Evolutionary conservation across 1,140 invertebrate species (phyloP), one percentile per base, ranked within the genome.

Genomic region (Physella acuta): DNA sequence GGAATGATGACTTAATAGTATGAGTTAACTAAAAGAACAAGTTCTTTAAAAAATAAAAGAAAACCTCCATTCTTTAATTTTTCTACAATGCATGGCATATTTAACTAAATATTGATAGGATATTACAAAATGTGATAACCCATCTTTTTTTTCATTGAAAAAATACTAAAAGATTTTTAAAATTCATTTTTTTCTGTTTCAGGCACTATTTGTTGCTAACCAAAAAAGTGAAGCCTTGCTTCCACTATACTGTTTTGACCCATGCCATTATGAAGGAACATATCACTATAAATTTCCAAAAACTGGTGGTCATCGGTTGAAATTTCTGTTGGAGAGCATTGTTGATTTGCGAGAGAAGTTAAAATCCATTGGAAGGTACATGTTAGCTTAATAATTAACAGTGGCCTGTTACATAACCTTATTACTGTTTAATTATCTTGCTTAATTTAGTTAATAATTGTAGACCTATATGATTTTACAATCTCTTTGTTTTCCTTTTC

Each of bases 171-270:
- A 16, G 20, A 0, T 24, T 44, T 67, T 14, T 55, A 14, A 5
- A 20, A 24, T 5, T 14, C 58, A 24, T 39, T 31, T 37, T 58
- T 51, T 0, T 37, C 0, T 20, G n/a, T 62, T 36, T 52, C 70
- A 80, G 76, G 71, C 71, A 24, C 64, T 79, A 4, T 68, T 71
- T 11, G 76, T 72, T 69, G 72, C 70, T 20, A 62, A 67, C 30
- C 75, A 63, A 49, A 73, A 76, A 63, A 69, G 70, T 55, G 76
- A 79, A 59, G 65, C 67, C 58, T 71, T 85, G 24, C 39, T 85
- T 28, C 83, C 83, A n/a, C 20, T 85, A 8, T 85, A 85, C 59
- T 85, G 83, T 70, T 84, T 84, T 74, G 84, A 85, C 65, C 82
- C 83, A 20, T 53, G 79, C 2, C 79, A 84, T 65, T 83, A 79